phyloP scores from a whole-genome alignment of 2,113 vertebrate species.

The Aptenodytes patagonicus region DNA sequence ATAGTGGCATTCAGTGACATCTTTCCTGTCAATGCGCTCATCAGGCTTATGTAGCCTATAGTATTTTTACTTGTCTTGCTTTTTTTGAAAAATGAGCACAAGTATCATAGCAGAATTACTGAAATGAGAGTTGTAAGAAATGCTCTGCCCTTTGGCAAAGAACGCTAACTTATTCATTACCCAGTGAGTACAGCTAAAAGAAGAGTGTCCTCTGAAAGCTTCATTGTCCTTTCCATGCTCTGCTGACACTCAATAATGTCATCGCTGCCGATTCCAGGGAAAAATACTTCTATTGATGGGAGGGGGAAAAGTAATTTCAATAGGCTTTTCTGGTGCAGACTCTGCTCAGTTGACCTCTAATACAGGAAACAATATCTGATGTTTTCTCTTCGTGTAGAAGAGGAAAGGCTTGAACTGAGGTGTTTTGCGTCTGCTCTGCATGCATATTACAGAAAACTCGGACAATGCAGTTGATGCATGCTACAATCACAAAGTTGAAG shows the following conservation, averaged over 20 bases:
- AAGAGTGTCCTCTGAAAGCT: constrained; percentile 9
- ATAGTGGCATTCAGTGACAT: constrained; percentile 22
- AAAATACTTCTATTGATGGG: constrained; percentile 26
- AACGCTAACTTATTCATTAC: background rate
- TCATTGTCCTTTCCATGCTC: background rate
- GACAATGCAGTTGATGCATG: background rate
- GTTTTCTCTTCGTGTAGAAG: background rate
- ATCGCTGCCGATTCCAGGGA: background rate
- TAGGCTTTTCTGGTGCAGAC: background rate
- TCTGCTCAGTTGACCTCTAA: background rate
- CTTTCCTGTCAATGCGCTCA: background rate
- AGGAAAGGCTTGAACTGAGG: background rate
- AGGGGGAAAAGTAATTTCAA: background rate
- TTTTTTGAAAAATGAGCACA: background rate
- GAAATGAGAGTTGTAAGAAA: constrained; percentile 8
- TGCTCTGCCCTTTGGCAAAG: constrained; percentile 14
- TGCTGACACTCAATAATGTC: background rate
- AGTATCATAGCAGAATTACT: constrained; percentile 6
- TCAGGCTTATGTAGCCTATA: background rate
- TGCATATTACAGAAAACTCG: background rate
- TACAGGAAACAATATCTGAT: background rate
- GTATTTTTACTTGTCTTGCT: background rate
- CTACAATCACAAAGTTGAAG: background rate
- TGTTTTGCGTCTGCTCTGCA: background rate
- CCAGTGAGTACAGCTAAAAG: constrained; percentile 6